Evolutionary conservation across 2,888 invertebrate species (phyloP), one percentile per base, ranked within the genome.

Genomic region (Scaptomyza polygonia): DNA sequence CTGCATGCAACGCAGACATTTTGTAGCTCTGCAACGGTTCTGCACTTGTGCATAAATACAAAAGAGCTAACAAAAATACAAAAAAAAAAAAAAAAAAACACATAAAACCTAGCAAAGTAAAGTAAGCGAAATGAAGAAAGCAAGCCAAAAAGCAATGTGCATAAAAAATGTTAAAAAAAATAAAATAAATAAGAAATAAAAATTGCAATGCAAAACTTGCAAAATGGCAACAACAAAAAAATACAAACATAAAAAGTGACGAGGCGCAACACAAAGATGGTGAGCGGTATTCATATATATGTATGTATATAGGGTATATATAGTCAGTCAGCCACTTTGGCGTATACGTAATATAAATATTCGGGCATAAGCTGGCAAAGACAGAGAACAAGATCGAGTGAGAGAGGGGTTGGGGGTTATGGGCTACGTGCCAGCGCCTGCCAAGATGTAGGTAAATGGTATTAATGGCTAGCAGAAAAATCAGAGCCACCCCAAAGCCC

Each of bases 1-100:
- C 72, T 72, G 71, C 78, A 74, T 66, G 68, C 67, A 77, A 58
- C 67, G 66, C 80, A 63, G 64, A 63, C 77, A 79, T 72, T 79
- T 79, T 63, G 70, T 53, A 62, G 79, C 65, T 80, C 65, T 80
- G 69, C 71, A 65, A 73, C 49, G 83, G 82, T 86, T 82, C 86
- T 72, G 86, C 82, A 72, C 78, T 86, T 77, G 78, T 86, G 82
- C 86, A 86, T 80, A 83, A 83, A 69, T 59, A 86, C 85, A 82
- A 86, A 71, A 54, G 58, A 25, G 30, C 30, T 18, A 47, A 14
- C 34, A 14, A 34, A 49, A 36, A 34, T 51, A 56, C 42, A 11
- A n/a, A n/a, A n/a, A n/a, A n/a, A n/a, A n/a, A n/a, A n/a, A n/a
- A n/a, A n/a, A n/a, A n/a, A n/a, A n/a, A n/a, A n/a, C n/a, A n/a